Evolutionary conservation across 1,140 invertebrate genomes (phyloP), one percentile per base, ranked within the genome.

Genomic region (Pseudachorutes palmiensis): DNA sequence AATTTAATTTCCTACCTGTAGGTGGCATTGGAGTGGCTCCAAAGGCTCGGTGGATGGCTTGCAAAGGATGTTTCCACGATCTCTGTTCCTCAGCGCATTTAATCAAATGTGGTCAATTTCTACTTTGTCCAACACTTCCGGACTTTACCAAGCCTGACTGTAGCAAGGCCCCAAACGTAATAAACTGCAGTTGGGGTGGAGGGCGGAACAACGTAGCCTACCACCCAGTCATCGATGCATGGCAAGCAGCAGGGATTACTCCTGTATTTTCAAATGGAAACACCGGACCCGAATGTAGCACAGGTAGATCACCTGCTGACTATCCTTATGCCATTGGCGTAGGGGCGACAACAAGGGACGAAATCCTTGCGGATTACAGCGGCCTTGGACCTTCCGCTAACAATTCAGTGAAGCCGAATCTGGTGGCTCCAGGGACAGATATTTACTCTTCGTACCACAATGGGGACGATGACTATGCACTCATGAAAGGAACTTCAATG

Each of bases 191-290:
- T 29, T 70, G 69, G 69, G 31, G 66, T 19, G 66, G 60, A 12
- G 61, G 60, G 2, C 9, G 66, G 19, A 59, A 59, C 1, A 63
- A 51, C 29, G 33, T 24, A n/a, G 51, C 22, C 28, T 70, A 66
- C 63, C 31, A 59, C 26, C 3, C 36, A n/a, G 41, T 64, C 28
- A 55, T 70, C 19, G 9, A 33, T 12, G 48, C 60, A 2, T 66
- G 64, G 69, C 29, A 19, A 30, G 41, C 62, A 2, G 64, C 65
- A 3, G 61, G 61, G 12, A 70, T 70, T 19, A 48, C 59, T 60
- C 48, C 62, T 9, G 19, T 70, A 3, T 70, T 70, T 31, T 57
- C 69, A 26, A 57, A 33, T 19, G 69, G 69, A 31, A 70, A 70
- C 36, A 57, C 65, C 22, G 69, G 69, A 2, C 65, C 65, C 9